Conservation (phyloP, 2,888 invertebrate genomes). For the Ectemnius cavifrons region DNA sequence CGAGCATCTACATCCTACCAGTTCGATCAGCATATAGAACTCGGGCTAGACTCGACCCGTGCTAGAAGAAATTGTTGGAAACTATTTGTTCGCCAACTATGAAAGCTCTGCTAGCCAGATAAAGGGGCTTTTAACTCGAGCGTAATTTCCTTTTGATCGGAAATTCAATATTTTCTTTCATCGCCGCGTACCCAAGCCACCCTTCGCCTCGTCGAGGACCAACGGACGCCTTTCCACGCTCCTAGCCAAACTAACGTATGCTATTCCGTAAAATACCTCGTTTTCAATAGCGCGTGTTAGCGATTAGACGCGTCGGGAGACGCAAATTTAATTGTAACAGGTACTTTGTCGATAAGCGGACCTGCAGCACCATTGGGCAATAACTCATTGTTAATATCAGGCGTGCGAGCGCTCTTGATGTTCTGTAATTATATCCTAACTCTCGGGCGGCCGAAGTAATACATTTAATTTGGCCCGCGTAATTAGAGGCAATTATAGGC, state of each 20-base stretch:
- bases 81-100: conserved; percentile 8
- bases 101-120: conserved; percentile 22
- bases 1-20: not conserved
- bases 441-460: not conserved
- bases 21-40: not conserved
- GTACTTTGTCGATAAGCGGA: not conserved
- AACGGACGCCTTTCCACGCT: conserved; percentile 28
- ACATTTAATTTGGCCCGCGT: not conserved
- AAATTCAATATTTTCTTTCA: conserved; percentile 59
- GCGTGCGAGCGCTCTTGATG: not conserved
- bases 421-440: conserved; percentile 10
- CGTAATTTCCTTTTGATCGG: conserved; percentile 65
- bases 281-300: too few species aligned
- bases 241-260: conserved; percentile 7
- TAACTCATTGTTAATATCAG: not conserved
- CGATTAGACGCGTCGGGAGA: not conserved
- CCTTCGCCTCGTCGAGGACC: not conserved
- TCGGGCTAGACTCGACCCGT: conserved; percentile 7
- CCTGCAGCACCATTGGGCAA: not conserved
- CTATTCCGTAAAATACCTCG: too few species aligned
- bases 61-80: too few species aligned
- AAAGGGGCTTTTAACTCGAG: conserved; percentile 59
- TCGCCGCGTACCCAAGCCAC: conserved; percentile 7
- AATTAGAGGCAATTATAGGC: conserved; percentile 4
- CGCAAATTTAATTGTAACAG: not conserved